A percentile compares a stretch with the other conserved stretches of the same genome.
phyloP scores from a whole-genome alignment of 2,888 invertebrate species.

The Odontomyia ornata region DNA sequence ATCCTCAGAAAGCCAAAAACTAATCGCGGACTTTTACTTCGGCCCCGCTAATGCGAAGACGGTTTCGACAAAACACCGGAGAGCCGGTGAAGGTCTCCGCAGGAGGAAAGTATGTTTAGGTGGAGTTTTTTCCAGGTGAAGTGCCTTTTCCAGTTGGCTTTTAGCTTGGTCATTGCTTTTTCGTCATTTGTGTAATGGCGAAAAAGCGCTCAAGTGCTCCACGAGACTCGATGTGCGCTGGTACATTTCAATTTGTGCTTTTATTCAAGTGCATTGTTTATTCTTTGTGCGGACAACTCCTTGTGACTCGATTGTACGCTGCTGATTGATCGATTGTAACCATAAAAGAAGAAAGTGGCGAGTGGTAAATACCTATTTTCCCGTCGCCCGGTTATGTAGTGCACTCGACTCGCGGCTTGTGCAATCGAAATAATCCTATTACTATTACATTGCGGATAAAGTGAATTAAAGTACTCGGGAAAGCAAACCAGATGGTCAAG shows the following conservation, averaged over 20 bases:
- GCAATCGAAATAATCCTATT: too few species aligned
- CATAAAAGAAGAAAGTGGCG: slow-evolving; percentile 3
- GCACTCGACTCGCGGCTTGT: too few species aligned
- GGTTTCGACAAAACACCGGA: slow-evolving; percentile 31
- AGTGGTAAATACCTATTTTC: too few species aligned
- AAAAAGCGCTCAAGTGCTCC: neutral
- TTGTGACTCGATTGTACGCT: neutral
- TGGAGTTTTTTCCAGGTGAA: neutral
- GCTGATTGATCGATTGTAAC: neutral
- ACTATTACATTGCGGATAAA: neutral
- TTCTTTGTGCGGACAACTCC: neutral
- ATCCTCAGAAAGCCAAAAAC: slow-evolving; percentile 38
- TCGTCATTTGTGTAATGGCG: neutral
- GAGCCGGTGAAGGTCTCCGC: slow-evolving; percentile 18
- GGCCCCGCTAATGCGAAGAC: slow-evolving; percentile 19
- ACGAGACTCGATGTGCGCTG: neutral
- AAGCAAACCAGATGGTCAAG: neutral
- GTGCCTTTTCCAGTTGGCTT: slow-evolving; percentile 4
- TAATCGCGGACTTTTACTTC: slow-evolving; percentile 41
- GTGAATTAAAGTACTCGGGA: neutral
- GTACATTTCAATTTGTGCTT: neutral
- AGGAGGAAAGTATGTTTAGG: neutral
- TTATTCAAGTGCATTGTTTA: neutral
- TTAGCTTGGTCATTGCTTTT: neutral
- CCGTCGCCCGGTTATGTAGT: too few species aligned